Base-by-base conservation (phyloP, 2,888 invertebrate species). In the Athalia rosae region DNA sequence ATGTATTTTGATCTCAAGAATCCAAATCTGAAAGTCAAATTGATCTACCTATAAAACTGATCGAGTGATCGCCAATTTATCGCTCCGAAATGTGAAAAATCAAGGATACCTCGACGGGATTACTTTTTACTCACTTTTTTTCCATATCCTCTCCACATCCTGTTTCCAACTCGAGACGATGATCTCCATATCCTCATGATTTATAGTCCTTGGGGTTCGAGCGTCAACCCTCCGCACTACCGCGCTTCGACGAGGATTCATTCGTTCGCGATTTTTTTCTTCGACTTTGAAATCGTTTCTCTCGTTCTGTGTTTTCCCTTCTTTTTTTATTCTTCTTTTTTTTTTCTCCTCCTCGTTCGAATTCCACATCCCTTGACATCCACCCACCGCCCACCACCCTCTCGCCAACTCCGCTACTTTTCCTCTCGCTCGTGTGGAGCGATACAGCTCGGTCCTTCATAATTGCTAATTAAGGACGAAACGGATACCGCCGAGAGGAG, bases 391-490 rank as follows among this genome's bases (percentile, higher is more conserved):
- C 7, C 53, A 53, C 53, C n/a, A 47, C 64, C n/a, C 64, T 13
- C 13, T 7, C 15, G 45, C 8, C 9, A 47, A n/a, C n/a, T 53
- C 53, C 4, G 9, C 9, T 53, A 6, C n/a, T 53, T 4, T 11
- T 53, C 53, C n/a, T 6, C n/a, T 4, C 7, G 0, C 5, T n/a
- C 28, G 28, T 28, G 28, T 28, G 28, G 28, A 5, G 11, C n/a
- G 13, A n/a, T 47, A 64, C 6, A n/a, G 47, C 15, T 45, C 45
- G 47, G 28, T 67, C 41, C 53, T 67, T 47, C 47, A 28, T n/a
- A 71, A 71, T 43, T 71, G 71, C 56, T 71, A 71, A 58, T 71
- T 9, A 45, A 15, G 71, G 43, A 13, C 56, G 13, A 71, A 71
- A 45, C 15, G 56, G 71, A 71, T 45, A 71, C 71, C 13, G 11